Evolutionary conservation across 2,888 invertebrate species (phyloP).

Genomic region (Rhagium mordax): DNA sequence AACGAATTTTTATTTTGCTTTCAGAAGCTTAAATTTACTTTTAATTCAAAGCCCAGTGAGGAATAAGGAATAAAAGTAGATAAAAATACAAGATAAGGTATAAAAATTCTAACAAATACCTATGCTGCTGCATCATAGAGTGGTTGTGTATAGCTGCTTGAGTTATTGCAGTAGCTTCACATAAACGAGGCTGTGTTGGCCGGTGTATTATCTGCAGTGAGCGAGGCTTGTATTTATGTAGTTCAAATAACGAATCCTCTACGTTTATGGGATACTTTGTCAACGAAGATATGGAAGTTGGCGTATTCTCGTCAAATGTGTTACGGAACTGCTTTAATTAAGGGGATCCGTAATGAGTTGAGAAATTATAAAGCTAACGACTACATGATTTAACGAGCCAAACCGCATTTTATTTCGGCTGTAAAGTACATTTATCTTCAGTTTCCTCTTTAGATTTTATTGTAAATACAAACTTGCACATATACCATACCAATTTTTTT

Average conservation of each 20-base stretch:
- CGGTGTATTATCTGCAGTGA: conserved; percentile 7
- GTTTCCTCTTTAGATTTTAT: background rate
- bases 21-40: conserved; percentile 12
- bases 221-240: conserved; percentile 11
- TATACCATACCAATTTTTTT: too few species aligned
- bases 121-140: conserved; percentile 9
- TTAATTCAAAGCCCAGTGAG: conserved; percentile 6
- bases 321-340: conserved; percentile 26
- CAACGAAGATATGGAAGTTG: conserved; percentile 25
- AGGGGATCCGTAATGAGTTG: conserved; percentile 29
- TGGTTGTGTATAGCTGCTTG: conserved; percentile 9
- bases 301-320: conserved; percentile 12
- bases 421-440: conserved; percentile 3
- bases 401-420: conserved; percentile 14
- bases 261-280: conserved; percentile 30
- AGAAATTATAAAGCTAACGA: conserved; percentile 23
- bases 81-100: conserved; percentile 2
- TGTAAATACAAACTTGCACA: conserved; percentile 24
- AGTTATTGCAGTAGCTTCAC: conserved; percentile 24
- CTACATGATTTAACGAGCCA: conserved; percentile 24
- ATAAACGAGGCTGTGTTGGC: conserved; percentile 7
- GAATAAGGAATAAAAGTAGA: background rate
- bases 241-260: conserved; percentile 22
- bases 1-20: conserved; percentile 1
- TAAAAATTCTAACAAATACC: conserved; percentile 17